Conservation (phyloP, 2,888 invertebrate species). For the Torymus auratus region DNA sequence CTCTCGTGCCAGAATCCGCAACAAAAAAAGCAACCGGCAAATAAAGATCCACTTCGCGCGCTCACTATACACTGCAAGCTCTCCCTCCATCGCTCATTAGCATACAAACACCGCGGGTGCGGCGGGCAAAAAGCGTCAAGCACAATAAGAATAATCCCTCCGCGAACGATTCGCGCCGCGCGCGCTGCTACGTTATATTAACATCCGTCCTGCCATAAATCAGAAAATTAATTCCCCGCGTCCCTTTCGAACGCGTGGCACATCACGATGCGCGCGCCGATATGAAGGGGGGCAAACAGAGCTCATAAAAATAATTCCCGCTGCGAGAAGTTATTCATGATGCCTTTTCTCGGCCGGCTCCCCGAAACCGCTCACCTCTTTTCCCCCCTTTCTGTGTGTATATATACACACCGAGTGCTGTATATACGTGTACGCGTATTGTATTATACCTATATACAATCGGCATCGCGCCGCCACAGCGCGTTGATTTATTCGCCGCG, state of each 20-base stretch:
- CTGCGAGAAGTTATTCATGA: slow-evolving; percentile 54
- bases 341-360: slow-evolving; percentile 35
- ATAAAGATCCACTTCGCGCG: too few species aligned
- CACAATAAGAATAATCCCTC: too few species aligned
- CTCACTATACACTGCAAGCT: too few species aligned
- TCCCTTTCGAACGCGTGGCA: not conserved
- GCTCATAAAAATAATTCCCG: slow-evolving; percentile 57
- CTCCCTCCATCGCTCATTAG: too few species aligned
- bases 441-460: not conserved
- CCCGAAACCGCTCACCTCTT: not conserved
- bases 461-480: not conserved
- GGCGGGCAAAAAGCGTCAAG: too few species aligned
- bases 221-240: slow-evolving; percentile 51
- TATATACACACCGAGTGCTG: not conserved
- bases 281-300: slow-evolving; percentile 48
- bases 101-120: too few species aligned
- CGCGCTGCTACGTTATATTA: too few species aligned
- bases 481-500: slow-evolving; percentile 50
- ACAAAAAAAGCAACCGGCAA: too few species aligned
- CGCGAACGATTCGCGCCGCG: too few species aligned
- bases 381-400: too few species aligned
- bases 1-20: too few species aligned
- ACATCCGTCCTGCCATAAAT: slow-evolving; percentile 16
- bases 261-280: not conserved
- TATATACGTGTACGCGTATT: not conserved